Conservation (phyloP, 2,113 vertebrate genomes). For the Aphyosemion australe region DNA sequence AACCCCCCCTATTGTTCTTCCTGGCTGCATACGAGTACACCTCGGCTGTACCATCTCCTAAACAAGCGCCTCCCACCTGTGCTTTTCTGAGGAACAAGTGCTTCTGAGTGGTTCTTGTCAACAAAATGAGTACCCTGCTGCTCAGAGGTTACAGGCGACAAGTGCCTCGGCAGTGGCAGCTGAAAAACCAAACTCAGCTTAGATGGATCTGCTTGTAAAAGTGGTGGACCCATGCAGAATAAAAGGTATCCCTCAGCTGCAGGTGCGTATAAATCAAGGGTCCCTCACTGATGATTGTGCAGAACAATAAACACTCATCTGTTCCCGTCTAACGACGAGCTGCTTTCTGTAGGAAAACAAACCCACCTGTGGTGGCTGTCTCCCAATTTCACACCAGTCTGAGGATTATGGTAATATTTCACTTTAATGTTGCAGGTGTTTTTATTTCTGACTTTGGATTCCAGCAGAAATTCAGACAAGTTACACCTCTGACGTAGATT, state of each 20-base stretch:
- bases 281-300: slow-evolving; percentile 46
- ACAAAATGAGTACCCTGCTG: slow-evolving; percentile 42
- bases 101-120: slow-evolving; percentile 46
- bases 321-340: slow-evolving; percentile 43
- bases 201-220: slow-evolving; percentile 36
- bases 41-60: slow-evolving; percentile 8
- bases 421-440: slow-evolving; percentile 23
- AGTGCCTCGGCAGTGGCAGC: slow-evolving; percentile 24
- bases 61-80: slow-evolving; percentile 36
- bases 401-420: slow-evolving; percentile 46
- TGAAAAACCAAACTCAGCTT: slow-evolving; percentile 37
- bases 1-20: slow-evolving; percentile 1
- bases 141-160: slow-evolving; percentile 25
- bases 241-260: slow-evolving; percentile 14
- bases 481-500: too few relatives aligned
- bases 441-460: background rate
- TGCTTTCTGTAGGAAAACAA: slow-evolving; percentile 35
- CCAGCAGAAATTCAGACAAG: too few relatives aligned
- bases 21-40: slow-evolving; percentile 6
- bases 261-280: slow-evolving; percentile 47
- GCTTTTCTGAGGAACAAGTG: slow-evolving; percentile 28
- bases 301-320: slow-evolving; percentile 43
- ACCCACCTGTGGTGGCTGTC: slow-evolving; percentile 13
- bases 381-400: slow-evolving; percentile 29
- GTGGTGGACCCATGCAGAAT: background rate